Conservation (phyloP, 2,888 invertebrate species). For the Machimus atricapillus region DNA sequence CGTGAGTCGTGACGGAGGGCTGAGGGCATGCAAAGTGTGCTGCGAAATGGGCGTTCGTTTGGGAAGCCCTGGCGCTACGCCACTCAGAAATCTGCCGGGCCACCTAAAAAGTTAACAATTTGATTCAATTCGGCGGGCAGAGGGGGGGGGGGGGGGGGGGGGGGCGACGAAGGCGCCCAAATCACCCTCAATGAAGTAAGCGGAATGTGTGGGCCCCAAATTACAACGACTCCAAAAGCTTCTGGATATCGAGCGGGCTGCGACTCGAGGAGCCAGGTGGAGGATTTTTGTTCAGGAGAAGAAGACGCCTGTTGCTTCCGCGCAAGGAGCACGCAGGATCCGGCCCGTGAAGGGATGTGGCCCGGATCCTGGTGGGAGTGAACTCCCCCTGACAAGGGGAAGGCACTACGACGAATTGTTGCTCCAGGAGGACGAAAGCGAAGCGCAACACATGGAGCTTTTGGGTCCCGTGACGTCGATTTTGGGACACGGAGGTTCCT, state of each 20-base stretch:
- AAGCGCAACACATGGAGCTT: conserved; percentile 39
- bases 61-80: background rate
- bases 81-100: background rate
- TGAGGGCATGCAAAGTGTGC: conserved; percentile 8
- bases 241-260: conserved; percentile 15
- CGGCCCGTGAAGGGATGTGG: background rate
- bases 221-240: conserved; percentile 23
- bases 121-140: conserved; percentile 20
- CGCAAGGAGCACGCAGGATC: background rate
- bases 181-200: conserved; percentile 23
- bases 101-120: conserved; percentile 30
- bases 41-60: conserved; percentile 3
- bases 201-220: conserved; percentile 4
- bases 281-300: background rate
- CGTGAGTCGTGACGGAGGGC: background rate
- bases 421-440: background rate
- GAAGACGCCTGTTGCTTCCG: conserved; percentile 35
- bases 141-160: too few species aligned
- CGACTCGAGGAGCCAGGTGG: background rate
- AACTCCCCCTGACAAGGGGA: background rate
- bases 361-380: background rate
- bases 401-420: conserved; percentile 8
- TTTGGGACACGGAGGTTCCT: background rate
- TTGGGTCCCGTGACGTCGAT: background rate
- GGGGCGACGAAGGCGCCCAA: background rate